These are phyloP conservation scores for Lepidotrigona ventralis DNA, from an alignment of 1,140 invertebrate genomes.

Conservation along the genomic window DNA sequence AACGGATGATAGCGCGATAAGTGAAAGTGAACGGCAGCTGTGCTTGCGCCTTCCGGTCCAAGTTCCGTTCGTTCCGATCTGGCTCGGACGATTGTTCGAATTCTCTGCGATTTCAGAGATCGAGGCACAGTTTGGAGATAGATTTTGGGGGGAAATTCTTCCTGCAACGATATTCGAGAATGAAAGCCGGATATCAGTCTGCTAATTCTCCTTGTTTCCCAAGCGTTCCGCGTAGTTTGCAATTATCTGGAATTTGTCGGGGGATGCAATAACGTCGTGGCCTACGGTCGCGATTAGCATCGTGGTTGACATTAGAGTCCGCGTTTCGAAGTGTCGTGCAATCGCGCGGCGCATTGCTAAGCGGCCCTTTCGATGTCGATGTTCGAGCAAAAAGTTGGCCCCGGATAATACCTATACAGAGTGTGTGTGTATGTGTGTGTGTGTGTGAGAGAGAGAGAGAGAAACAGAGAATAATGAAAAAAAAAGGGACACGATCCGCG, in stretches of 20 bases:
- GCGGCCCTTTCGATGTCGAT: slow-evolving; percentile 4
- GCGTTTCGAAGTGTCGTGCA: slow-evolving; percentile 15
- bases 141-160: not conserved
- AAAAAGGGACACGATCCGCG: slow-evolving; percentile 28
- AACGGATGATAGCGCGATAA: slow-evolving; percentile 30
- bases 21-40: slow-evolving; percentile 36
- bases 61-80: not conserved
- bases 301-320: not conserved
- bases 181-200: not conserved
- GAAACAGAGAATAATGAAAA: not conserved
- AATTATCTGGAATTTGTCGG: not conserved
- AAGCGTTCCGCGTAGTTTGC: not conserved
- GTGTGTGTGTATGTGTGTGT: not conserved
- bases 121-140: not conserved
- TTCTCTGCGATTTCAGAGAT: not conserved
- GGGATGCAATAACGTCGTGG: not conserved
- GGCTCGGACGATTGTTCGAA: not conserved
- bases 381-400: slow-evolving; percentile 21
- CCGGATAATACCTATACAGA: not conserved
- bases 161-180: not conserved
- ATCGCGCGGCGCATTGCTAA: slow-evolving; percentile 19
- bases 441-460: not conserved
- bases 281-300: not conserved
- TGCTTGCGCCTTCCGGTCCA: too few relatives aligned
- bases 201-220: not conserved